Conservation (phyloP, 1,140 invertebrate genomes). For the Panulirus ornatus region DNA sequence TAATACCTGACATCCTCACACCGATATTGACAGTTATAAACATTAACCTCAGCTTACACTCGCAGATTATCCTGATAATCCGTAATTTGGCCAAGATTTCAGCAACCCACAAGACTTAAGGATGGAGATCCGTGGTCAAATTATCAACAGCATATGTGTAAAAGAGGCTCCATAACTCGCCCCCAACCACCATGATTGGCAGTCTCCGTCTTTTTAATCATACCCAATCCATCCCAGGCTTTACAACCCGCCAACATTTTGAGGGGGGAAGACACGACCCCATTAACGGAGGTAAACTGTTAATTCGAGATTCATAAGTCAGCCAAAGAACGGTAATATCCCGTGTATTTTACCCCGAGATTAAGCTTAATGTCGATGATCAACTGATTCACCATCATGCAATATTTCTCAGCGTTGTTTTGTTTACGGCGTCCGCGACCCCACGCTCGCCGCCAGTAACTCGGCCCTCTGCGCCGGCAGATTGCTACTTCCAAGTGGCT, state of each 20-base stretch:
- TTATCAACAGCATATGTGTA: constrained; percentile 73
- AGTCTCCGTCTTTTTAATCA: constrained; percentile 68
- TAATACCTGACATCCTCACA: constrained; percentile 69
- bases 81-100: constrained; percentile 69
- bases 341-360: constrained; percentile 68
- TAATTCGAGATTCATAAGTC: constrained; percentile 66
- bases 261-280: constrained; percentile 48
- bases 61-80: constrained; percentile 62
- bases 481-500: constrained; percentile 71
- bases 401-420: constrained; percentile 62
- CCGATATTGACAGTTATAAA: constrained; percentile 73
- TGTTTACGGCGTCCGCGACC: constrained; percentile 48
- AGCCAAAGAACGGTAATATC: constrained; percentile 50
- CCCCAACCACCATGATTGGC: constrained; percentile 56
- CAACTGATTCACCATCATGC: constrained; percentile 65
- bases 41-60: constrained; percentile 57
- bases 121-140: constrained; percentile 64
- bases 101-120: constrained; percentile 67
- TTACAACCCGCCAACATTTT: constrained; percentile 66
- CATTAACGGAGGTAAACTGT: constrained; percentile 69
- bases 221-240: constrained; percentile 67
- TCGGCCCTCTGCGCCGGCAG: constrained; percentile 45
- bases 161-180: constrained; percentile 68
- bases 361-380: constrained; percentile 68
- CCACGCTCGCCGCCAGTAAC: constrained; percentile 40